Percentiles rank a stretch among this genome's conserved stretches.
Evolutionary conservation across 2,797 vertebrate genomes (phyloP).

Genomic region (Acanthurus leucopareius): DNA sequence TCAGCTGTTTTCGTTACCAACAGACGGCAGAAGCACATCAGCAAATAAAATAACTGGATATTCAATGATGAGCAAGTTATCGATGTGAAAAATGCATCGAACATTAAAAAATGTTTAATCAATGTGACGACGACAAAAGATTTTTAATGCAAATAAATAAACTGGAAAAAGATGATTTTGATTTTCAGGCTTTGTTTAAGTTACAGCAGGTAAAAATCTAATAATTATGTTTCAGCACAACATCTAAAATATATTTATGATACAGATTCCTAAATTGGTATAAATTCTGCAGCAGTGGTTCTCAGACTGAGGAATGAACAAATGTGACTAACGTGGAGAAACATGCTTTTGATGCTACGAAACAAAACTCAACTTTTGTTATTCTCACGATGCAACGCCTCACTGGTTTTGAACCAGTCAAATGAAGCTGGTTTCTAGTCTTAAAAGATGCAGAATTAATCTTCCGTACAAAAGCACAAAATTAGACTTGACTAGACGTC

Average conservation of each 20-base stretch:
- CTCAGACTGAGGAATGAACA: too few species aligned
- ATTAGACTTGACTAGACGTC: too few species aligned
- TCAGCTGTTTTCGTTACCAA: conserved; percentile 23
- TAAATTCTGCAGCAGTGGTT: too few species aligned
- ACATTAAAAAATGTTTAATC: background rate
- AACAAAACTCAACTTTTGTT: too few species aligned
- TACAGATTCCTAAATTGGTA: background rate
- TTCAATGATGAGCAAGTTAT: background rate
- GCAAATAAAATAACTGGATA: background rate
- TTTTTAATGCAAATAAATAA: background rate
- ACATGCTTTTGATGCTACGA: too few species aligned
- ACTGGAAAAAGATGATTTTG: background rate
- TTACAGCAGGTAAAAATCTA: background rate
- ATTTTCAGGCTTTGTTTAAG: background rate
- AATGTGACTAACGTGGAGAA: too few species aligned
- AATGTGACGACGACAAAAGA: background rate
- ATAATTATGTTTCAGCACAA: background rate
- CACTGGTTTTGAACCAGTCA: too few species aligned
- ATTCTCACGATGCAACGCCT: too few species aligned
- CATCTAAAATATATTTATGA: background rate
- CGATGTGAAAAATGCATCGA: background rate
- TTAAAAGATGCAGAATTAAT: background rate
- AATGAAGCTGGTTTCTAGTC: too few species aligned
- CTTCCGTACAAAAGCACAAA: background rate
- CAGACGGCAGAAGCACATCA: conserved; percentile 46